Evolutionary conservation across 2,888 invertebrate genomes (phyloP), one percentile per base, ranked within the genome.

Genomic region (Stenodera caucasica): DNA sequence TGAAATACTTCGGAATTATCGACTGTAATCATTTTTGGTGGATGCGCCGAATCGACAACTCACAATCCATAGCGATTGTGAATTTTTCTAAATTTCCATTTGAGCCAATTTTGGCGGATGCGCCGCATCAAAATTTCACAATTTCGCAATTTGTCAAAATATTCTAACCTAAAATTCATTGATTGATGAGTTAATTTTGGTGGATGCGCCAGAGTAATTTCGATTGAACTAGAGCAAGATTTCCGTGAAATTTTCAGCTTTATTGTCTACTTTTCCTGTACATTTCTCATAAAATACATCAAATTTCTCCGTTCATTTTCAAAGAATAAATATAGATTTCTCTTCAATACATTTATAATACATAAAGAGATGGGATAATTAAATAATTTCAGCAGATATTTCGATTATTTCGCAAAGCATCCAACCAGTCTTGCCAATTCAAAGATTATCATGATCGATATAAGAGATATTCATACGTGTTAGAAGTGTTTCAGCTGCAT

Each of bases 391-490:
- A 4, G 9, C n/a, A 45, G 8, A 9, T 18, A n/a, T 5, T 40
- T 40, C 3, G 3, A 40, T n/a, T n/a, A n/a, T 45, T 21, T 18
- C 11, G 11, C 15, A 26, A 49, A 18, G 12, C 11, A 49, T n/a
- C 21, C 18, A 57, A 37, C 30, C 51, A 26, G 21, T 12, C 37
- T 40, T 35, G n/a, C 14, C 23, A 58, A 71, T 63, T 64, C 71
- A 75, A 63, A 76, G 77, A 70, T 76, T 77, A 65, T 78, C 78
- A 62, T 77, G 75, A 64, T 79, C 80, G 55, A 79, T 74, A 58
- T 77, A 79, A 14, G 79, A 79, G 58, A 79, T 79, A 69, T 80
- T 80, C 80, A 81, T 80, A 63, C 79, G 69, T 63, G 79, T 77
- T 50, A 81, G 62, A 45, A 81, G 67, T 52, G 74, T 68, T 65